Percentiles rank a stretch among this genome's conserved stretches.
phyloP scores from a whole-genome alignment of 2,113 vertebrate species.

The Edolisoma coerulescens region DNA sequence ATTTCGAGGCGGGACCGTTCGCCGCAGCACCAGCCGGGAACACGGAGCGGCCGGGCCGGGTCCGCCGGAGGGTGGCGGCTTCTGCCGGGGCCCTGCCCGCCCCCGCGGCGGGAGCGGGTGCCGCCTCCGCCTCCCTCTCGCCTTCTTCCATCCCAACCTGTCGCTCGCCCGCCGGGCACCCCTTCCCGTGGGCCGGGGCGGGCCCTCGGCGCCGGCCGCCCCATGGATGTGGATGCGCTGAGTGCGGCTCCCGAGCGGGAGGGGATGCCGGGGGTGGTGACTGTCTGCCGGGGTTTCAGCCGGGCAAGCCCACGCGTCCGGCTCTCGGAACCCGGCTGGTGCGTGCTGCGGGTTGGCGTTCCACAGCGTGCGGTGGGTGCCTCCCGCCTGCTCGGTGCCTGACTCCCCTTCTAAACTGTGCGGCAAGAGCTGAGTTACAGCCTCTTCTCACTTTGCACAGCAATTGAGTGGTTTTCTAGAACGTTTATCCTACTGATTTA shows the following conservation, averaged over 20 bases:
- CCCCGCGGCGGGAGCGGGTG: not conserved
- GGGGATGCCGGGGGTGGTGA: not conserved
- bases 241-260: not conserved
- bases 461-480: not conserved
- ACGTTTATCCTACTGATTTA: not conserved
- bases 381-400: accelerated
- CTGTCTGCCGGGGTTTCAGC: not conserved
- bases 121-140: not conserved
- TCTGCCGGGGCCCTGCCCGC: not conserved
- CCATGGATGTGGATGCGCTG: not conserved
- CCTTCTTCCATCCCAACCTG: not conserved
- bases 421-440: not conserved
- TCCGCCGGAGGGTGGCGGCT: not conserved
- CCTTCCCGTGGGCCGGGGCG: not conserved
- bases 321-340: accelerated
- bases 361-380: accelerated
- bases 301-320: not conserved
- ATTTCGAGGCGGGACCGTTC: not conserved
- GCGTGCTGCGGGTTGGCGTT: not conserved
- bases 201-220: not conserved
- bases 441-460: not conserved
- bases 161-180: not conserved
- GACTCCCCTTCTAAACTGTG: not conserved
- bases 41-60: not conserved
- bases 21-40: not conserved